A percentile compares a stretch with the other conserved stretches of the same genome.
Evolutionary conservation across 2,888 invertebrate genomes (phyloP).

Genomic region (Tenodera sinensis): DNA sequence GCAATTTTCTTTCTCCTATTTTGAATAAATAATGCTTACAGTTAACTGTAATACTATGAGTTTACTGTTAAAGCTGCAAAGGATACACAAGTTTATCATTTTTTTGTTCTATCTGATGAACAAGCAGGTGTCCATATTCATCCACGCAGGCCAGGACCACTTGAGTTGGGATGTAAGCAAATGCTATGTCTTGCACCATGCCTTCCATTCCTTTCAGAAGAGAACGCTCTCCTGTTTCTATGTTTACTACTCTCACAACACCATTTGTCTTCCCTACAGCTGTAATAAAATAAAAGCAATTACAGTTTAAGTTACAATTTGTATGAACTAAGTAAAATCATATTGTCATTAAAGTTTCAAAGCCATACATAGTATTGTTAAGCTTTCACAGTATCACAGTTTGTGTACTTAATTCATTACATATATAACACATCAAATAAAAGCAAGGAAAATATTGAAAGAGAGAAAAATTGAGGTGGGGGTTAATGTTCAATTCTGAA

Average conservation of each 20-base stretch:
- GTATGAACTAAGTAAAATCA: no score
- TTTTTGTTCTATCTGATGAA: conserved; percentile 69
- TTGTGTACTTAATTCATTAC: background rate
- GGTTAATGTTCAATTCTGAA: no score
- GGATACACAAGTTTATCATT: conserved; percentile 41
- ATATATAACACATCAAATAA: background rate
- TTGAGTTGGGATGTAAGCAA: conserved; percentile 76
- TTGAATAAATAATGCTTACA: no score
- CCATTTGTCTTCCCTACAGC: conserved; percentile 49
- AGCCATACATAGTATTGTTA: no score
- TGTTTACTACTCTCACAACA: conserved; percentile 81
- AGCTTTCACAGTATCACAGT: no score
- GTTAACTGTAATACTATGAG: no score
- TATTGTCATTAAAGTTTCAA: background rate
- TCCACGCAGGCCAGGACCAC: conserved; percentile 85
- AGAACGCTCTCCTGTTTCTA: conserved; percentile 68
- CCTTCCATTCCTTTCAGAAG: conserved; percentile 85
- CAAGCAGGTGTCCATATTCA: conserved; percentile 75
- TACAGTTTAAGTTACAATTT: no score
- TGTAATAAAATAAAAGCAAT: conserved; percentile 8
- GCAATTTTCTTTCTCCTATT: no score
- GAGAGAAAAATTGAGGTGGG: no score
- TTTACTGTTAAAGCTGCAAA: background rate
- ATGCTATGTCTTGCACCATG: conserved; percentile 85
- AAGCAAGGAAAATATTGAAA: no score